Conservation (phyloP, 2,113 vertebrate species). For the Ceyx cyanopectus region DNA sequence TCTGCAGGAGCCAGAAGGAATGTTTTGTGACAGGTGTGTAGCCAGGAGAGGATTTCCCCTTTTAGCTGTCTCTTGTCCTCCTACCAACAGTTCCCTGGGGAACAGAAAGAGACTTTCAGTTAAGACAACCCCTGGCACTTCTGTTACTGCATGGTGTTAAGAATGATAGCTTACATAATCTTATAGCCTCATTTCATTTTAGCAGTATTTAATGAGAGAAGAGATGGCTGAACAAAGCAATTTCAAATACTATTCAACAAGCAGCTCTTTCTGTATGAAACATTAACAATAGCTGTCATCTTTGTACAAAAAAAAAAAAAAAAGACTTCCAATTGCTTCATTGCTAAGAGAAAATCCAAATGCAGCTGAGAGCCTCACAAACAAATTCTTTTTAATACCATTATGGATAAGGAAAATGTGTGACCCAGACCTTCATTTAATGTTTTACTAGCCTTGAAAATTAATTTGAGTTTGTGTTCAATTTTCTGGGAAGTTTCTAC, state of each 20-base stretch:
- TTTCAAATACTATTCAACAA: constrained; percentile 42
- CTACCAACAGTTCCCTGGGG: background rate
- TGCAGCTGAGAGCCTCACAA: background rate
- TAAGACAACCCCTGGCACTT: background rate
- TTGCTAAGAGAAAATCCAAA: constrained; percentile 26
- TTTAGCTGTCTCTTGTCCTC: background rate
- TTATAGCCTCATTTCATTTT: constrained; percentile 14
- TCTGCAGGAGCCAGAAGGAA: background rate
- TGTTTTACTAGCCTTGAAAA: constrained; percentile 32
- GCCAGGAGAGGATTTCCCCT: background rate
- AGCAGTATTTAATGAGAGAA: constrained; percentile 41
- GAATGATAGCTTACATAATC: constrained; percentile 38
- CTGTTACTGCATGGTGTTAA: background rate
- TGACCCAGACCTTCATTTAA: constrained; percentile 3
- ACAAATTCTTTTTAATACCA: constrained; percentile 30
- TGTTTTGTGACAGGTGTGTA: background rate
- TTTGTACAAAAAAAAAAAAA: background rate
- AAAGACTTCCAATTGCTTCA: constrained; percentile 37
- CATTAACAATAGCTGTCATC: constrained; percentile 55
- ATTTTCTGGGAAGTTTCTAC: background rate
- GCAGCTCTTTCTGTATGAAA: background rate
- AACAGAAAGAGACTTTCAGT: background rate
- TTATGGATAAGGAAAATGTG: background rate
- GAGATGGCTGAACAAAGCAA: constrained; percentile 29
- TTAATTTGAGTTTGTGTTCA: constrained; percentile 39